phyloP scores from a whole-genome alignment of 2,888 invertebrate species.

The Plebejus argus region DNA sequence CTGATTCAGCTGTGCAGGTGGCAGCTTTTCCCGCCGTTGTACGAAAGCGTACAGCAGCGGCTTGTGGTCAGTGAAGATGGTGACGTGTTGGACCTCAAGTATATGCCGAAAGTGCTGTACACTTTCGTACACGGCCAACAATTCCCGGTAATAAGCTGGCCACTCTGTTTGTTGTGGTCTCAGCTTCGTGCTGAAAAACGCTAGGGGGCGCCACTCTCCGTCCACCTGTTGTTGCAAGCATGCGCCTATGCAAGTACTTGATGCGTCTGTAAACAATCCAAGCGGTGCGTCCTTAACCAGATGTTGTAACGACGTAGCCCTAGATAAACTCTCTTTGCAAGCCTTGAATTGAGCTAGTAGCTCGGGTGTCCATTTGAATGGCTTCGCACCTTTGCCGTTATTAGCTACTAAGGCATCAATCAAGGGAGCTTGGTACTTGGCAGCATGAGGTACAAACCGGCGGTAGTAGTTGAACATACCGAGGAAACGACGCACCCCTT shows the following conservation, averaged over 20 bases:
- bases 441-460: slow-evolving; percentile 17
- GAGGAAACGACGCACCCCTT: slow-evolving; percentile 32
- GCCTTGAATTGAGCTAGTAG: no score
- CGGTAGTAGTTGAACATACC: slow-evolving; percentile 33
- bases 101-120: slow-evolving; percentile 42
- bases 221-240: no score
- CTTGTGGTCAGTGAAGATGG: slow-evolving; percentile 43
- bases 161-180: not conserved
- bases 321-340: no score
- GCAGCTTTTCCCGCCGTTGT: no score
- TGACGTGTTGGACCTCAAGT: slow-evolving; percentile 38
- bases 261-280: no score
- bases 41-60: slow-evolving; percentile 41
- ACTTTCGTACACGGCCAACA: slow-evolving; percentile 28
- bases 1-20: no score
- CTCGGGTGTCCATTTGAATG: no score
- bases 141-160: not conserved
- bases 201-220: not conserved
- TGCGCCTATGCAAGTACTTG: no score
- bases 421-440: not conserved
- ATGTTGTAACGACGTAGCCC: no score
- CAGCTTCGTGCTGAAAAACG: not conserved
- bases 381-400: no score
- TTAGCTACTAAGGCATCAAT: no score
- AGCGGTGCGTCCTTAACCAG: no score